Evolutionary conservation across 2,797 vertebrate species (phyloP), one percentile per base, ranked within the genome.

Genomic region (Tamandua tetradactyla): DNA sequence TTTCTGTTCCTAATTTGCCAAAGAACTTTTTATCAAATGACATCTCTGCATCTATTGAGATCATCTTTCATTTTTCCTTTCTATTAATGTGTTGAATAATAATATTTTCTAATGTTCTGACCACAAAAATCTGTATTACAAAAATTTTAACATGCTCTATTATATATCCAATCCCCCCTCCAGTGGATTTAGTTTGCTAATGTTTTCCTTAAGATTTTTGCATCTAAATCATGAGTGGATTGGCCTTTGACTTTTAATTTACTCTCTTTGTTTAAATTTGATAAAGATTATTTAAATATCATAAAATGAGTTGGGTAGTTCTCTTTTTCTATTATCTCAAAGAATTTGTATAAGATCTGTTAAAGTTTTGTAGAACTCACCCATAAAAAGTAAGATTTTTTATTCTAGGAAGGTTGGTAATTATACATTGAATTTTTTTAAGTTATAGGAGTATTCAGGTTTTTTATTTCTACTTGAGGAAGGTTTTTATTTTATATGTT

Each of bases 201-300:
- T 42, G 25, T 64, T 68, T 64, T 66, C 25, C 14, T 55, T 81
- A 79, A 44, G 13, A 86, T 10, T 86, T 79, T 61, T 69, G 59
- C 0, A 68, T 61, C 13, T 61, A 17, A 37, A 8, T 78, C 23
- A 57, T 37, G 42, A 59, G 13, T 57, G 11, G 2, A 80, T 84
- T 75, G 32, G 27, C 72, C 81, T 79, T 86, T 94, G 78, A 66
- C 35, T 72, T 76, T 86, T 78, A 76, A 92, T 66, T 91, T 88
- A 37, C n/a, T 89, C 23, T 75, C 59, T 80, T 66, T 49, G 23
- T 66, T 27, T 11, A 79, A 55, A 87, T 69, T 87, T 78, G 49
- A 69, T 87, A 13, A 91, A 71, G 6, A 2, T 40, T 82, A 40
- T 79, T 91, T 76, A 78, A n/a, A 71, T 49, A 23, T 71, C 87